These are phyloP conservation scores for Yponomeuta cagnagella DNA, from an alignment of 2,888 invertebrate species.

Conservation along the genomic window DNA sequence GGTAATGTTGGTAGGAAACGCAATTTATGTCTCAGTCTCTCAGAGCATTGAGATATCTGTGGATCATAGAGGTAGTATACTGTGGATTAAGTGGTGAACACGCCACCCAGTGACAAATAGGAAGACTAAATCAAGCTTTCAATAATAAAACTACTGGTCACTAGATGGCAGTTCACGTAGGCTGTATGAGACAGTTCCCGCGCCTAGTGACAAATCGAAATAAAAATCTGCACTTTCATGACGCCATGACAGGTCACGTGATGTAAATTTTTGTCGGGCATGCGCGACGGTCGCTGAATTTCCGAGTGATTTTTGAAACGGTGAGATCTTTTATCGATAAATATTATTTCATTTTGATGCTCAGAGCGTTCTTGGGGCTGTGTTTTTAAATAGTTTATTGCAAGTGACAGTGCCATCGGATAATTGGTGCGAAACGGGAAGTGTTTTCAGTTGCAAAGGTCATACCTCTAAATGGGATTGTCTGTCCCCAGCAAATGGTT, in stretches of 20 bases:
- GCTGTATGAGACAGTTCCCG: background rate
- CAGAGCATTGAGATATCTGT: no score
- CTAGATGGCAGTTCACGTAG: background rate
- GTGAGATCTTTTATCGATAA: conserved; percentile 48
- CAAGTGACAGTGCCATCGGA: conserved; percentile 43
- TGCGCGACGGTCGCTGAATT: conserved; percentile 63
- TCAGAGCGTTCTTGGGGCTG: conserved; percentile 16
- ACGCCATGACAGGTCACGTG: conserved; percentile 75
- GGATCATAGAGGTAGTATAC: no score
- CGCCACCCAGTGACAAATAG: background rate
- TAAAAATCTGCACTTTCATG: conserved; percentile 8
- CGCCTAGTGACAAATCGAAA: background rate
- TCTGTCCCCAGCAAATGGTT: conserved; percentile 43
- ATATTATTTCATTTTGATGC: conserved; percentile 28
- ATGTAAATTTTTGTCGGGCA: conserved; percentile 73
- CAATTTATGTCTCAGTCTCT: no score
- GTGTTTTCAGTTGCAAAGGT: conserved; percentile 54
- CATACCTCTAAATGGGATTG: conserved; percentile 43
- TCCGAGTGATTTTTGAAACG: conserved; percentile 63
- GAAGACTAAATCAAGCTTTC: background rate
- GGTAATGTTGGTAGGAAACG: no score
- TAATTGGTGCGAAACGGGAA: conserved; percentile 39
- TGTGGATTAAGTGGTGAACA: no score
- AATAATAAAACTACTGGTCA: no score
- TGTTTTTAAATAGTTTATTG: conserved; percentile 31